These are phyloP conservation scores for Perca schrenkii DNA, from an alignment of 2,113 vertebrate species.

Conservation along the genomic window DNA sequence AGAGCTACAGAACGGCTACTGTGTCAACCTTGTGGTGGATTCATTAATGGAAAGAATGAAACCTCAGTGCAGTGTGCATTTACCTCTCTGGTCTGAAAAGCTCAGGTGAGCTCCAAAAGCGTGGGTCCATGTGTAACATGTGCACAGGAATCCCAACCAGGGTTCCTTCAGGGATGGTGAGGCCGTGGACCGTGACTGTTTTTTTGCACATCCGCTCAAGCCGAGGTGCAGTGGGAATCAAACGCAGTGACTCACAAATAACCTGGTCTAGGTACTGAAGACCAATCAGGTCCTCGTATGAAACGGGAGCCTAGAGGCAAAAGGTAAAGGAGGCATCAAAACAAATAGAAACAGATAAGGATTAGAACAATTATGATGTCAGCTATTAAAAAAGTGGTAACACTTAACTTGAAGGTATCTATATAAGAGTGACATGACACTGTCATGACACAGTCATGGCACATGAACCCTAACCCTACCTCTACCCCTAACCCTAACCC, in stretches of 20 bases:
- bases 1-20: neutral
- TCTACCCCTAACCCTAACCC: too few species aligned
- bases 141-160: constrained; percentile 50
- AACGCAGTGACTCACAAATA: constrained; percentile 64
- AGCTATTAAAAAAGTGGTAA: neutral
- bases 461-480: too few species aligned
- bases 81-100: constrained; percentile 78
- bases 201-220: constrained; percentile 75
- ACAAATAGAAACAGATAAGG: neutral
- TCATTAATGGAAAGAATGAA: neutral
- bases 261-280: constrained; percentile 77
- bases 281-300: constrained; percentile 49
- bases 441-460: too few species aligned
- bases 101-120: constrained; percentile 67
- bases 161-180: constrained; percentile 69
- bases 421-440: too few species aligned
- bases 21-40: neutral
- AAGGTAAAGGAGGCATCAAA: neutral
- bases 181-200: constrained; percentile 47
- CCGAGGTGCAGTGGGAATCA: constrained; percentile 61
- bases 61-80: neutral
- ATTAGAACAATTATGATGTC: neutral
- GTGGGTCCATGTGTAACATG: constrained; percentile 65
- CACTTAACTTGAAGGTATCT: too few species aligned
- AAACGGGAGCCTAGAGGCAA: constrained; percentile 45